Base-by-base conservation (phyloP, 1,140 invertebrate genomes). In the Meloidogyne hapla region DNA sequence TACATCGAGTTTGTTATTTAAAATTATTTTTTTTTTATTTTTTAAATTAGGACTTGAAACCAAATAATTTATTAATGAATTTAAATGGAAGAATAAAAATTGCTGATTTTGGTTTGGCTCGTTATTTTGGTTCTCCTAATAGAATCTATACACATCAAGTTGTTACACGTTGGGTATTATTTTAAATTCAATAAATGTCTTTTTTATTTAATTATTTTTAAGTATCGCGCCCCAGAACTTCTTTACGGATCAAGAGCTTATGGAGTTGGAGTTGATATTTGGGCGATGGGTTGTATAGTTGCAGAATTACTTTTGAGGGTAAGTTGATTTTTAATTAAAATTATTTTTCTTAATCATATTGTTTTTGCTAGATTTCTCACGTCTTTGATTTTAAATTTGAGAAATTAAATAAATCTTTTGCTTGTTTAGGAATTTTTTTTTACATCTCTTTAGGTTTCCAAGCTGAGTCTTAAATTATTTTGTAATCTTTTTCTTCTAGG, bases 111-210 rank as follows among this genome's bases (percentile, higher is more conserved):
- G 96, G 96, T 85, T 89, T 99, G 73, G 97, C 97, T 1, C 96
- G 96, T 87, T 93, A 93, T 85, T 99, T 92, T 90, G 96, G 95
- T 4, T 98, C 96, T 1, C 97, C 96, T 4, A 95, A 92, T 86
- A 91, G 96, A 86, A 91, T 94, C 82, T 97, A 98, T 86, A 99
- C 96, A 15, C 94, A 98, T 91, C 95, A 98, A 90, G 97, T 99
- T 65, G 96, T 98, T 0, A 99, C 96, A 13, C 92, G 93, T 42
- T 86, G 85, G 85, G 48, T 56, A 33, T 33, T 33, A 6, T 33
- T 33, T 33, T 33, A 0, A 56, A 48, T 18, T 18, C 2, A 48
- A 48, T 18, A 56, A n/a, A n/a, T n/a, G n/a, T n/a, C n/a, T n/a
- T n/a, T 56, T n/a, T 8, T n/a, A n/a, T 56, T 56, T 56, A 8